These are phyloP conservation scores for Parus major DNA, from an alignment of 2,113 vertebrate genomes.

Conservation along the genomic window DNA sequence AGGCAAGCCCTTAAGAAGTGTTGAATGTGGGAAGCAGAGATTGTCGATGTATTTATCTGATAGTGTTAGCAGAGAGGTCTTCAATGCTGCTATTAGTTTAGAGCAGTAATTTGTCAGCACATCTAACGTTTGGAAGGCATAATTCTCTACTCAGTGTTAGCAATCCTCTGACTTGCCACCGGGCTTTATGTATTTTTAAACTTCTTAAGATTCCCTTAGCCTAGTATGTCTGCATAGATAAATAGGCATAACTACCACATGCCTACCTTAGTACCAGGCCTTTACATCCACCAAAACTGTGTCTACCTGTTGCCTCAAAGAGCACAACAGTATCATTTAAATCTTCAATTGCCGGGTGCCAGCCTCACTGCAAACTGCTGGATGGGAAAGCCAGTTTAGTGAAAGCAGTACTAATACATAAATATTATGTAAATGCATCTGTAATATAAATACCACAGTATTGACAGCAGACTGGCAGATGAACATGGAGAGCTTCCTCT, in stretches of 20 bases:
- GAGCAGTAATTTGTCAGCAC: not conserved
- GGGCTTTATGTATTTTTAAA: not conserved
- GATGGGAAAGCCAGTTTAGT: not conserved
- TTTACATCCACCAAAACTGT: not conserved
- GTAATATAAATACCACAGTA: not conserved
- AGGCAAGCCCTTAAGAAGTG: conserved; percentile 53
- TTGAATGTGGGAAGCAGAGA: conserved; percentile 60
- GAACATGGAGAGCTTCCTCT: not conserved
- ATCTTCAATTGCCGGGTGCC: accelerated
- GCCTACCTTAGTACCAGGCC: not conserved
- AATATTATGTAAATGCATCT: not conserved
- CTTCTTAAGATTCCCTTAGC: not conserved
- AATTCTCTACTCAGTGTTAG: not conserved
- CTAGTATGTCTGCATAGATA: not conserved
- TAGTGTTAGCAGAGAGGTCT: conserved; percentile 49
- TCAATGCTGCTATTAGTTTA: conserved; percentile 8
- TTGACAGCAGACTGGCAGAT: not conserved
- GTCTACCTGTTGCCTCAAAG: not conserved
- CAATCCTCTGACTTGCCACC: not conserved
- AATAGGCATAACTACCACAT: not conserved
- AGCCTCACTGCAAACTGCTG: not conserved
- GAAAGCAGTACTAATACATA: not conserved
- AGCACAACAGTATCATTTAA: not conserved
- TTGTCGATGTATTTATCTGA: conserved; percentile 33
- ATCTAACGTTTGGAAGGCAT: not conserved